phyloP scores from a whole-genome alignment of 2,113 vertebrate species.

The Odobenus rosmarus region DNA sequence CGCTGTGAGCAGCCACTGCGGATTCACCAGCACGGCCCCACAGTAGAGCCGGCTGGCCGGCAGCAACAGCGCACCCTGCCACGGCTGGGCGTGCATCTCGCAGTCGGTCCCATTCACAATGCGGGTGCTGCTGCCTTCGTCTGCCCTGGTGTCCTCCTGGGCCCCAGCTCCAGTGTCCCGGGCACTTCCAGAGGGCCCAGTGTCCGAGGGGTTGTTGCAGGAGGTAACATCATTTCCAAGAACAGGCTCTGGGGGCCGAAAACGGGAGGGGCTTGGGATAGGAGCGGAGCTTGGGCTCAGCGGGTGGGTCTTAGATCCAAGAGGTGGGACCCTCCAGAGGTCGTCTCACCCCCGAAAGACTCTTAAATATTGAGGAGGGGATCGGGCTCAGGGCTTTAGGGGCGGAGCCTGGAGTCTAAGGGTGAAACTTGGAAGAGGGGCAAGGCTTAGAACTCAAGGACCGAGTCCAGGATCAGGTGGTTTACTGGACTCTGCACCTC shows the following conservation, averaged over 20 bases:
- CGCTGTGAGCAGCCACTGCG: constrained; percentile 78
- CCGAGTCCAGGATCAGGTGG: background rate
- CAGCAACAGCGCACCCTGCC: constrained; percentile 69
- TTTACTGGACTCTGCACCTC: background rate
- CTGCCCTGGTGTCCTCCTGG: background rate
- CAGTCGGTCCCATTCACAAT: constrained; percentile 69
- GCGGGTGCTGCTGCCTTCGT: background rate
- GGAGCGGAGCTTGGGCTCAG: background rate
- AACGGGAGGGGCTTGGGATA: background rate
- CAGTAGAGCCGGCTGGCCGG: constrained; percentile 65
- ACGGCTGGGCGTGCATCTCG: background rate
- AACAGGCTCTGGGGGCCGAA: constrained; percentile 6
- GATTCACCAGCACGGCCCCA: constrained; percentile 49
- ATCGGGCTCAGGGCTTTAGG: background rate
- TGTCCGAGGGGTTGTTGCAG: background rate
- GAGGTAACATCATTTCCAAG: background rate
- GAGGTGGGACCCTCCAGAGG: background rate
- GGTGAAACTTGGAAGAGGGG: fast-evolving
- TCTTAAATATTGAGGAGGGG: background rate
- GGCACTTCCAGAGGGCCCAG: background rate
- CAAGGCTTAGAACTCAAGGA: background rate
- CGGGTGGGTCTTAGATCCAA: background rate
- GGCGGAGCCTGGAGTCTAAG: background rate
- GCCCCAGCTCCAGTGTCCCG: background rate
- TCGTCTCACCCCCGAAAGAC: fast-evolving